Base-by-base conservation (phyloP, 2,113 vertebrate species). In the Solenodon paradoxus region DNA sequence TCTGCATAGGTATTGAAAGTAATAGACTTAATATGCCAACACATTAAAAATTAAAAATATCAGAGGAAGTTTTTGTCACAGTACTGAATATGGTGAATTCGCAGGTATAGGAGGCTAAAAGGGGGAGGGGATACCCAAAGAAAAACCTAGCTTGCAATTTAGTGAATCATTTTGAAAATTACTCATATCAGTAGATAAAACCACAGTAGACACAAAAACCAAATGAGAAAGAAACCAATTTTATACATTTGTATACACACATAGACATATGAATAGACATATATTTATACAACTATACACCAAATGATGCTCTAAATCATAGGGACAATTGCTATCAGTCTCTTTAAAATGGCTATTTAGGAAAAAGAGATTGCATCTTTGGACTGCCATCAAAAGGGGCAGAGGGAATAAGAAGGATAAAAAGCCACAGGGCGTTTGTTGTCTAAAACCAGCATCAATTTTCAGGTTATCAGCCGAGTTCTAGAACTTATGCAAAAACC, bases 41-140 rank as follows among this genome's bases (percentile, higher is more conserved):
- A 71, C 81, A 94, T 95, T 94, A 96, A 92, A 97, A 95, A 95
- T 96, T 91, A 97, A 97, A 16, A 79, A 77, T 84, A 40, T 78
- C 24, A 64, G 94, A 94, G 94, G 82, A 97, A 91, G 55, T 96
- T 96, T 97, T 77, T 88, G n/a, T 92, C 88, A 90, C 94, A 40
- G 87, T 96, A 95, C 86, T 84, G 93, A 95, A 92, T 74, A 92
- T 94, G 90, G 94, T 96, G 80, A 93, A 92, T 94, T 64, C 94
- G 94, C 42, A 95, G 90, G 57, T 94, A 88, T 32, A 71, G 69
- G 51, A 92, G 71, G 30, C 66, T 49, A 6, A 55, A 45, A 92
- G 28, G 47, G 86, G 28, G 30, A 38, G 49, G 47, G 63, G 30
- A 84, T 24, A 69, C 75, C 72, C 87, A 64, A 45, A 96, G 94